These are phyloP conservation scores for Rhegmatorhina hoffmannsi DNA, from an alignment of 2,113 vertebrate genomes.

Conservation along the genomic window DNA sequence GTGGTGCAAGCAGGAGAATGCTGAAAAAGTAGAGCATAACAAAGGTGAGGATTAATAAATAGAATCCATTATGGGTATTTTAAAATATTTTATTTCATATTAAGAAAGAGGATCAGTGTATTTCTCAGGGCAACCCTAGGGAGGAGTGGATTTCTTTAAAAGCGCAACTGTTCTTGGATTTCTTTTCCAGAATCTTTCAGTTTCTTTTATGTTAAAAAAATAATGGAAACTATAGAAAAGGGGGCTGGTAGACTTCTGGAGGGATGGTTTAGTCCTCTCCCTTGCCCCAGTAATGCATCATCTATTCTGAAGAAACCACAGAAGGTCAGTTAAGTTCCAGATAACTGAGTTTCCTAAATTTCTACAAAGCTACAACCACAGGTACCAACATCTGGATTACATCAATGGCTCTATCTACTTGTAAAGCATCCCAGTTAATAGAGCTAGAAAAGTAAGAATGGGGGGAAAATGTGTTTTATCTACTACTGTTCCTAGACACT, in stretches of 20 bases:
- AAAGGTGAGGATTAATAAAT: not conserved
- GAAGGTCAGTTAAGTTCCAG: not conserved
- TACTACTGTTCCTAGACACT: not conserved
- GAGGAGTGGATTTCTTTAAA: not conserved
- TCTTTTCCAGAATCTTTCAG: not conserved
- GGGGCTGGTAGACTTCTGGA: not conserved
- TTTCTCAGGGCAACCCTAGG: not conserved
- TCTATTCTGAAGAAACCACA: not conserved
- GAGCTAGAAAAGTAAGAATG: not conserved
- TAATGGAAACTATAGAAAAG: not conserved
- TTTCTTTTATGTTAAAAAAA: not conserved
- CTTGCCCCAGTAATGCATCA: not conserved
- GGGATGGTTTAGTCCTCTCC: not conserved
- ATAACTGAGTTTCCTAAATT: not conserved
- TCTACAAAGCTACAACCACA: not conserved
- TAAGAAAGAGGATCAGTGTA: not conserved
- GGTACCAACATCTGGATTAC: not conserved
- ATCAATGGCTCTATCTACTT: not conserved
- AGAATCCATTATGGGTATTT: not conserved
- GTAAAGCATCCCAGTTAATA: not conserved
- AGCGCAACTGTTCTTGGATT: not conserved
- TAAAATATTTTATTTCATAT: not conserved
- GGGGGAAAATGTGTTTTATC: not conserved
- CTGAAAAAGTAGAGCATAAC: not conserved
- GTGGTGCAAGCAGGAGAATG: not conserved